Base-by-base conservation (phyloP, 2,797 vertebrate species). In the Rhadinocentrus ornatus region DNA sequence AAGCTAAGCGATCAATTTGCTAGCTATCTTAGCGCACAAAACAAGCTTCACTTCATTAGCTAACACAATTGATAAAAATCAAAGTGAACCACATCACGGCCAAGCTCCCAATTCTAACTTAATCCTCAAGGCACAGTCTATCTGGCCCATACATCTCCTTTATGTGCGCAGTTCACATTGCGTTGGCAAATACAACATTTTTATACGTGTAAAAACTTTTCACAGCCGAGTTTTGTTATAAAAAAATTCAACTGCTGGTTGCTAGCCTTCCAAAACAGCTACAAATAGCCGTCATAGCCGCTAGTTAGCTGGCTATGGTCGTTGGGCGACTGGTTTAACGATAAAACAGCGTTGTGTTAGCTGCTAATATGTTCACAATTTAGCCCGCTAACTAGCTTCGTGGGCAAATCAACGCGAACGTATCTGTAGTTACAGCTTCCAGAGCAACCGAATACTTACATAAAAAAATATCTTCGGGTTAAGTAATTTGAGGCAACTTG, bases 301-400 rank as follows among this genome's bases (percentile, higher is more conserved):
- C 93, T 94, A 93, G 91, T 93, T 94, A 94, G 93, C 93, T 88
- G 91, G 87, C 88, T 91, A 88, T 67, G 83, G 82, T 78, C 66
- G 77, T 73, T 61, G 78, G 68, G 50, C 53, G 66, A 92, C 89
- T 92, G 89, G 91, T 93, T 29, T 92, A 91, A 86, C 89, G 80
- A 91, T 78, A 75, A 66, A 86, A 86, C 86, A 86, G 91, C 90
- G 80, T 90, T 83, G 90, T 90, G 92, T 93, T 93, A 94, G 93
- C 93, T 32, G 93, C 93, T 94, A 94, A 92, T 90, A 80, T 75
- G 90, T 81, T 82, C 80, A 56, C 69, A 27, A 88, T 92, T 84
- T 93, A 93, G 93, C 93, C 75, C 66, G 93, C 93, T 94, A 95
- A 94, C 94, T 94, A 94, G 94, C 94, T 81, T 77, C 67, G 54